phyloP scores from a whole-genome alignment of 2,888 invertebrate species.

The Eledone cirrhosa region DNA sequence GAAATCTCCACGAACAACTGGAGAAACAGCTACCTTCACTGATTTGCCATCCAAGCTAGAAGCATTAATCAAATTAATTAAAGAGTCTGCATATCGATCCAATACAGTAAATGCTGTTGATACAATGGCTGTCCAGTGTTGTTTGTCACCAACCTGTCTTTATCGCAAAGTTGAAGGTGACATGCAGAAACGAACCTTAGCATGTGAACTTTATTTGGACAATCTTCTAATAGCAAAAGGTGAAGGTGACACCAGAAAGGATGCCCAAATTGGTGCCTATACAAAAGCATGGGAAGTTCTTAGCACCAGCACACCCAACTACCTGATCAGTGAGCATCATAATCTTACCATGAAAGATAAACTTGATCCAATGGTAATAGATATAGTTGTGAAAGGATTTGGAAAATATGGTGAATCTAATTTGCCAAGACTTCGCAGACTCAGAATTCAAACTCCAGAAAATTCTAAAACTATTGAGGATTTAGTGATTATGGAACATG shows the following conservation, averaged over 20 bases:
- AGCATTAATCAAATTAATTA: constrained; percentile 39
- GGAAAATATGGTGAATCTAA: constrained; percentile 49
- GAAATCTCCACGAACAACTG: constrained; percentile 1
- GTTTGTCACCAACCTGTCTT: constrained; percentile 44
- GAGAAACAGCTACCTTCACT: constrained; percentile 15
- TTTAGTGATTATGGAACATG: constrained; percentile 49
- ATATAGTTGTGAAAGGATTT: constrained; percentile 44
- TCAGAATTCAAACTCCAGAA: constrained; percentile 34
- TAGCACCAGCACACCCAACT: constrained; percentile 38
- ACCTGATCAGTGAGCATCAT: constrained; percentile 42
- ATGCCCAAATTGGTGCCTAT: constrained; percentile 44
- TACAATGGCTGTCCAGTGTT: constrained; percentile 40
- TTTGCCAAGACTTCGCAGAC: constrained; percentile 39
- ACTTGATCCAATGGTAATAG: constrained; percentile 41
- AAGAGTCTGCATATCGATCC: constrained; percentile 37
- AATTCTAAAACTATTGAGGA: constrained; percentile 36
- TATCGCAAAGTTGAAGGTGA: constrained; percentile 35
- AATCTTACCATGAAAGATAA: constrained; percentile 42
- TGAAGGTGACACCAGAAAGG: constrained; percentile 39
- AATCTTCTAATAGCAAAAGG: constrained; percentile 45
- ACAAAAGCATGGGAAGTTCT: constrained; percentile 41
- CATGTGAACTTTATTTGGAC: constrained; percentile 50
- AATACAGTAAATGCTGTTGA: constrained; percentile 45
- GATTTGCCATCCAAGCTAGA: constrained; percentile 36
- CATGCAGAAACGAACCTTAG: constrained; percentile 17